Conservation (phyloP, 2,888 invertebrate species). For the Erannis defoliaria region DNA sequence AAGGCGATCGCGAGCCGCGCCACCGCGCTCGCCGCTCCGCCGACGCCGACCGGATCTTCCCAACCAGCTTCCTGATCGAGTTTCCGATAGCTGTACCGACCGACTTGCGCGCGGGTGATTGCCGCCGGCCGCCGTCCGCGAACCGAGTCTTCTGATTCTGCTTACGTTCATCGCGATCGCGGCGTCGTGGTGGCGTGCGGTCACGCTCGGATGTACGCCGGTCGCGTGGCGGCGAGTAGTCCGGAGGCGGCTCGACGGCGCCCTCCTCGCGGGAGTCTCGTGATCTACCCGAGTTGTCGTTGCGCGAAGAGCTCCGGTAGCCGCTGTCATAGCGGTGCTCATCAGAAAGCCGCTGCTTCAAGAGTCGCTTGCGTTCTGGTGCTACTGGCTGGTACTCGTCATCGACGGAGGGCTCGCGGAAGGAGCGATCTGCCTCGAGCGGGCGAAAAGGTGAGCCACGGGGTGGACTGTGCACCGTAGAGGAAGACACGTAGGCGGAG, state of each 20-base stretch:
- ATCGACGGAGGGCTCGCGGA: conserved; percentile 82
- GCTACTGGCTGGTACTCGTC: conserved; percentile 86
- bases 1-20: conserved; percentile 87
- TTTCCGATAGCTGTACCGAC: conserved; percentile 90
- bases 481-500: conserved; percentile 86
- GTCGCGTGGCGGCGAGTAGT: conserved; percentile 89
- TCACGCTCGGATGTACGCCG: conserved; percentile 77
- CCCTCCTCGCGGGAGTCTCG: conserved; percentile 81
- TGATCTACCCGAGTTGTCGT: conserved; percentile 82
- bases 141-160: conserved; percentile 91
- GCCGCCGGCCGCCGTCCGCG: conserved; percentile 78
- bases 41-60: conserved; percentile 92
- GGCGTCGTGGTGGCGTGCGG: conserved; percentile 77
- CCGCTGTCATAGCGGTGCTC: conserved; percentile 86
- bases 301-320: conserved; percentile 85
- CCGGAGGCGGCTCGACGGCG: conserved; percentile 89
- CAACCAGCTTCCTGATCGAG: conserved; percentile 93
- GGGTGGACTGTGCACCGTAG: conserved; percentile 86
- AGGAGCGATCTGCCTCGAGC: conserved; percentile 75
- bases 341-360: conserved; percentile 83
- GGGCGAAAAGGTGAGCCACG: conserved; percentile 83
- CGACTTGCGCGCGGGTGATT: conserved; percentile 79
- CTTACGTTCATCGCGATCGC: conserved; percentile 84
- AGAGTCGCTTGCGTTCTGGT: conserved; percentile 88
- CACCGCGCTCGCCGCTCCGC: conserved; percentile 89